phyloP scores from a whole-genome alignment of 2,797 vertebrate species.

The Moxostoma hubbsi region DNA sequence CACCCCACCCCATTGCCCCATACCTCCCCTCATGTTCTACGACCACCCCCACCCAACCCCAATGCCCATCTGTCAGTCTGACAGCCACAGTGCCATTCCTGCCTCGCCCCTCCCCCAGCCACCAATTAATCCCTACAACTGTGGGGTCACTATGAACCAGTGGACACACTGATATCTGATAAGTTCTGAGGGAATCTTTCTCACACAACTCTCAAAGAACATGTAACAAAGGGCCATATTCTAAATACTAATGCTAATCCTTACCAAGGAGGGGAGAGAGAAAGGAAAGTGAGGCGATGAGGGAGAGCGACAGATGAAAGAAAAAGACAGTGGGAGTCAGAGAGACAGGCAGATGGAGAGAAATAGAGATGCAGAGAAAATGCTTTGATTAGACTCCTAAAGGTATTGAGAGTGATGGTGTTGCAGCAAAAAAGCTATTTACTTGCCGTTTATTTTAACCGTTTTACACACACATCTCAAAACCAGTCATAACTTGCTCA shows the following conservation, averaged over 20 bases:
- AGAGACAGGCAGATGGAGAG: conserved; percentile 40
- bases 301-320: conserved; percentile 25
- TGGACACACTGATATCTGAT: conserved; percentile 19
- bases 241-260: conserved; percentile 41
- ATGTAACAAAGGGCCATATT: conserved; percentile 16
- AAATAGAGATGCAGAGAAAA: conserved; percentile 27
- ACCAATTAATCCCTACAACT: conserved; percentile 34
- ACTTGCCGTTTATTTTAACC: neutral
- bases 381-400: conserved; percentile 13
- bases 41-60: conserved; percentile 65
- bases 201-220: conserved; percentile 33
- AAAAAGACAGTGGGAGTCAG: conserved; percentile 30
- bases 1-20: neutral
- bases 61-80: conserved; percentile 80
- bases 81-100: conserved; percentile 63
- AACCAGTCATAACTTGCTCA: conserved; percentile 1
- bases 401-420: neutral
- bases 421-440: neutral
- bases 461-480: neutral
- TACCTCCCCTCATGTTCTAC: conserved; percentile 41
- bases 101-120: conserved; percentile 27
- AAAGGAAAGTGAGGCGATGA: conserved; percentile 40
- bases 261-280: conserved; percentile 19
- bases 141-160: conserved; percentile 39
- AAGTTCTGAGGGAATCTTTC: conserved; percentile 15